Evolutionary conservation across 2,888 invertebrate species (phyloP).

Genomic region (Syrphus vitripennis): DNA sequence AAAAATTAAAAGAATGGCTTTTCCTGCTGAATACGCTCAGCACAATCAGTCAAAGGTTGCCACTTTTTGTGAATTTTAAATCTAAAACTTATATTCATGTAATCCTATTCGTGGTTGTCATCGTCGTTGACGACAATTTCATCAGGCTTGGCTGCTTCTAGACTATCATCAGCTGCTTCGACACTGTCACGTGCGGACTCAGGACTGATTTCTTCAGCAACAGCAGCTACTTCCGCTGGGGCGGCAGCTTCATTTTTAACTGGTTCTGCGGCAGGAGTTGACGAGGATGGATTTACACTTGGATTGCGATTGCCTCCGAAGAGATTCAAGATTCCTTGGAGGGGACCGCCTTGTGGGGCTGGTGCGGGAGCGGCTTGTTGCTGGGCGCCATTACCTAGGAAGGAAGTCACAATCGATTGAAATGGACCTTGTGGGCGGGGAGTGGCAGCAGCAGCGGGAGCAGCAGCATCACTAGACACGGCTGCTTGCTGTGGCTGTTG

Average conservation of each 20-base stretch:
- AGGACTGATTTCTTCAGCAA: slow-evolving; percentile 62
- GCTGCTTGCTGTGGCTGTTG: slow-evolving; percentile 65
- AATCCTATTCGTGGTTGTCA: slow-evolving; percentile 64
- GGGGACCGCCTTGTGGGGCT: slow-evolving; percentile 74
- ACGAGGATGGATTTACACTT: slow-evolving; percentile 62
- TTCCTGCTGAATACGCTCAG: slow-evolving; percentile 63
- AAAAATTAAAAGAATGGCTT: slow-evolving; percentile 62
- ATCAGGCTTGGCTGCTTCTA: slow-evolving; percentile 76
- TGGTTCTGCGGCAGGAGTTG: slow-evolving; percentile 28
- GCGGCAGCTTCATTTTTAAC: slow-evolving; percentile 60
- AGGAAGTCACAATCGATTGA: slow-evolving; percentile 77
- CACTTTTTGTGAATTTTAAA: slow-evolving; percentile 55
- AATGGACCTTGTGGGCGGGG: slow-evolving; percentile 78
- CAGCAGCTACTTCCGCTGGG: slow-evolving; percentile 30
- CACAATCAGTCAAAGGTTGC: slow-evolving; percentile 74
- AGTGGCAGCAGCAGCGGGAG: slow-evolving; percentile 75
- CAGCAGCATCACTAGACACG: slow-evolving; percentile 63
- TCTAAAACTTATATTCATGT: slow-evolving; percentile 48
- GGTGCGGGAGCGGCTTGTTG: slow-evolving; percentile 71
- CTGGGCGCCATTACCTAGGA: slow-evolving; percentile 76
- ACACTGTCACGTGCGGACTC: slow-evolving; percentile 76
- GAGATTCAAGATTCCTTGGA: slow-evolving; percentile 78
- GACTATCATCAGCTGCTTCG: slow-evolving; percentile 75
- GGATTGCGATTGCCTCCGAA: slow-evolving; percentile 78
- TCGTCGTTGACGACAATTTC: slow-evolving; percentile 79